These are phyloP conservation scores for Apostichopus parvimensis DNA, from an alignment of 35 echinoderm and acorn worm genomes.

Conservation along the genomic window DNA sequence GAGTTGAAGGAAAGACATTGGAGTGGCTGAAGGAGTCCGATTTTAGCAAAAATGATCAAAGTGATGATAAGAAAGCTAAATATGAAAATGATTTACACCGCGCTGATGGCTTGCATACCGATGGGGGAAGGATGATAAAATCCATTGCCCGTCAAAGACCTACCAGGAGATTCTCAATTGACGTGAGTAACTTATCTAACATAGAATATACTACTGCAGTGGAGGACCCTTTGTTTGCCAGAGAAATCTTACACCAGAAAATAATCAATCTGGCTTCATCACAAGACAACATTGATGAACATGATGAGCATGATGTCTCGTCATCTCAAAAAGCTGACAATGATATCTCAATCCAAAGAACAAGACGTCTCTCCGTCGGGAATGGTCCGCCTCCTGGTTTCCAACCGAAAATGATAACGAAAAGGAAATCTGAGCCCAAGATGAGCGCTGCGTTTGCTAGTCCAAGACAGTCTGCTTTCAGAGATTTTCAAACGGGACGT, in stretches of 20 bases:
- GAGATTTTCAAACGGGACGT: not conserved
- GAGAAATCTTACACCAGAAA: slow-evolving; percentile 43
- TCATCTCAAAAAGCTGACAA: not conserved
- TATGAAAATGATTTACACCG: not conserved
- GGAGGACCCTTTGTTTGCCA: slow-evolving; percentile 32
- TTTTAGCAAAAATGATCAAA: not conserved
- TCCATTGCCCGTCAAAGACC: not conserved
- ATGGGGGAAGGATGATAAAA: not conserved
- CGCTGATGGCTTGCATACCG: not conserved
- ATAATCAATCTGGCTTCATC: slow-evolving; percentile 30
- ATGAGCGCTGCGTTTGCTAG: not conserved
- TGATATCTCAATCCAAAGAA: slow-evolving; percentile 10
- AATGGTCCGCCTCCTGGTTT: not conserved
- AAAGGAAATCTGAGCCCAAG: not conserved
- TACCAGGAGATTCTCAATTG: slow-evolving; percentile 13
- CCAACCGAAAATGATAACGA: not conserved
- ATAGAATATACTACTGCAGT: not conserved
- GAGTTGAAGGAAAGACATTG: not conserved
- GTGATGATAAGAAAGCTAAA: not conserved
- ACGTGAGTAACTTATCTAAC: not conserved
- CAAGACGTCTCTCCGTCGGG: slow-evolving; percentile 12
- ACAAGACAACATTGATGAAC: slow-evolving; percentile 43
- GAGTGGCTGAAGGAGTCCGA: not conserved
- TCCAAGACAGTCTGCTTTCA: not conserved
- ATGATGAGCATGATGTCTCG: not conserved